Conservation (phyloP, 2,888 invertebrate genomes). For the Melanostoma mellinum region DNA sequence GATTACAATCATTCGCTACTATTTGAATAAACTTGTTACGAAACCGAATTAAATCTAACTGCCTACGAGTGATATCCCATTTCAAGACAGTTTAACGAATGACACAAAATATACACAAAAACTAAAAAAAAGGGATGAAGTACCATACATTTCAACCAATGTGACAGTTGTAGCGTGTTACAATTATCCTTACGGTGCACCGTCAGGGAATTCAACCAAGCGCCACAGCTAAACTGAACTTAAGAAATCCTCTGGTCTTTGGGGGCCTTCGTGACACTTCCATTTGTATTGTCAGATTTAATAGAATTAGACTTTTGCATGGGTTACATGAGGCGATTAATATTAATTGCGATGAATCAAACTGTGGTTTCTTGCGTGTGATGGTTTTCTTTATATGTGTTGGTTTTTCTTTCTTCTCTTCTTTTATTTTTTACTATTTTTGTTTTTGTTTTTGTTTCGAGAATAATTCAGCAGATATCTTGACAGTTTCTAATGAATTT, state of each 20-base stretch:
- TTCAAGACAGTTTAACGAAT: constrained; percentile 60
- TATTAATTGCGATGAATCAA: constrained; percentile 67
- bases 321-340: constrained; percentile 68
- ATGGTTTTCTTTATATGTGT: neutral
- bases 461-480: constrained; percentile 37
- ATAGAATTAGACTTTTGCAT: constrained; percentile 70
- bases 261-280: constrained; percentile 64
- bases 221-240: constrained; percentile 25
- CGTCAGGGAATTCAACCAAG: constrained; percentile 41
- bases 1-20: no score
- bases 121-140: constrained; percentile 17
- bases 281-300: constrained; percentile 70
- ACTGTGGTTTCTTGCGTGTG: constrained; percentile 50
- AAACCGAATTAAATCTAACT: constrained; percentile 31
- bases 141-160: constrained; percentile 50
- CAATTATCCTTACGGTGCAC: constrained; percentile 52
- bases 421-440: constrained; percentile 10
- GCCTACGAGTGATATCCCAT: constrained; percentile 50
- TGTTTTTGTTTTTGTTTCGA: constrained; percentile 13
- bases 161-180: constrained; percentile 61
- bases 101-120: constrained; percentile 28
- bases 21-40: constrained; percentile 56
- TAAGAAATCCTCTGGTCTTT: constrained; percentile 19
- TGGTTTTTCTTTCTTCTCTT: neutral
- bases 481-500: constrained; percentile 68